Base-by-base conservation (phyloP, 2,888 invertebrate genomes). In the Andrena marginata region DNA sequence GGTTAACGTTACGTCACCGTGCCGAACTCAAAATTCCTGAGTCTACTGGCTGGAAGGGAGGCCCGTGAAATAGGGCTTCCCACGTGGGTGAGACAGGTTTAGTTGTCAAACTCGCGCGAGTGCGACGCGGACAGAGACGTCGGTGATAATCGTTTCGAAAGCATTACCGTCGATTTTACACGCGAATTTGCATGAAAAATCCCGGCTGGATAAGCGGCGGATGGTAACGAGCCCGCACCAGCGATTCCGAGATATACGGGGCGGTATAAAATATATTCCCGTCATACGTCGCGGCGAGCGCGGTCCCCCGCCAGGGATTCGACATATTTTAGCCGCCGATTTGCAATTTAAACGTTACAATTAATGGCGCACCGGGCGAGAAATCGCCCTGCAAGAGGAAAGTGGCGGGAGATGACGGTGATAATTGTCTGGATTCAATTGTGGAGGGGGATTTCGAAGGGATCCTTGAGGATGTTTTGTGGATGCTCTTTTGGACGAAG, bases 321-420 rank as follows among this genome's bases (percentile, higher is more conserved):
- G 84, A 87, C 89, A 87, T 88, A 88, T 91, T 91, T 90, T 89
- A 89, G 84, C 75, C 79, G 80, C 69, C 85, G 90, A 91, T 91
- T 91, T 90, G 90, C 91, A 91, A 91, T 90, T 89, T 89, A 87
- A 91, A 91, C 89, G 91, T 86, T 84, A 88, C 84, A 89, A 90
- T 90, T 90, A 89, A 90, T 85, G 87, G 84, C 85, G 81, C 8
- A 26, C 20, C 23, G 49, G 10, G 31, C 51, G 62, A 74, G 68
- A 74, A 83, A 73, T 56, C 56, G 72, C 69, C 72, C 56, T 49
- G 10, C 48, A 10, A 5, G 68, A 2, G 63, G 3, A 31, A 48
- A 35, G 16, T 13, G 16, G 29, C 20, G 29, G 48, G 48, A 29
- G 49, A 26, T 42, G 42, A 16, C 16, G 23, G 29, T 16, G 54